Conservation (phyloP, 2,113 vertebrate species). For the Orientallactaga bullata region DNA sequence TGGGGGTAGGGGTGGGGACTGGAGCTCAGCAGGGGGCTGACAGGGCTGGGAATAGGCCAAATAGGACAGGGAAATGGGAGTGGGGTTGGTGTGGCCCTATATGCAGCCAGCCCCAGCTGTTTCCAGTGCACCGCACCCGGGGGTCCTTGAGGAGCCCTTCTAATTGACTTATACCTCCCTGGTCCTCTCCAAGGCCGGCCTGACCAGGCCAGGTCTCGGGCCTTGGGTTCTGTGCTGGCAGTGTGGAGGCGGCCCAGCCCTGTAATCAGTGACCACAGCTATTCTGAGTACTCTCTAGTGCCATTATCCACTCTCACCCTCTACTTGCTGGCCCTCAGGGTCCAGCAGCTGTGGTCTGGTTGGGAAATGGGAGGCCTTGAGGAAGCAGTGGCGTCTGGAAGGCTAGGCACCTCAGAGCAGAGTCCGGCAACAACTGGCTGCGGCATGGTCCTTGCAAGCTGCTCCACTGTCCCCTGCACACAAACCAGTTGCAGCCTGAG, state of each 20-base stretch:
- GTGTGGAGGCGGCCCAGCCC: neutral
- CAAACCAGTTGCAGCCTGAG: neutral
- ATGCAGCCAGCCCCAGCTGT: neutral
- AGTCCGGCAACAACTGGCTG: neutral
- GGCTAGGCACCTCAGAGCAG: neutral
- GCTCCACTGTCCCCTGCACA: neutral
- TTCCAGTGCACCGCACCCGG: neutral
- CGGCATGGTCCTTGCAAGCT: neutral
- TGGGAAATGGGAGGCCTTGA: neutral
- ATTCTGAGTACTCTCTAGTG: conserved; percentile 20
- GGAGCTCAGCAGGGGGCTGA: neutral
- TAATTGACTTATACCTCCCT: too few relatives aligned
- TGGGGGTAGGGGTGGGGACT: neutral
- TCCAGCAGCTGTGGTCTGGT: conserved; percentile 31
- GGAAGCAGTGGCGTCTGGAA: neutral
- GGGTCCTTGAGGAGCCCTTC: neutral
- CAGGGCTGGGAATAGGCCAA: neutral
- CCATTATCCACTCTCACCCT: neutral
- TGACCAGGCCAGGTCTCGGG: neutral
- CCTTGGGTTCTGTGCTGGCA: neutral
- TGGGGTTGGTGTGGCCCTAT: neutral
- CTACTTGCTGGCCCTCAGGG: neutral
- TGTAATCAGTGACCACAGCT: conserved; percentile 59
- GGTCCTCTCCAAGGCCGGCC: neutral
- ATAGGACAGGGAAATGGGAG: too few relatives aligned